Evolutionary conservation across 2,797 vertebrate species (phyloP), one percentile per base, ranked within the genome.

Genomic region (Catamblyrhynchus diadema): DNA sequence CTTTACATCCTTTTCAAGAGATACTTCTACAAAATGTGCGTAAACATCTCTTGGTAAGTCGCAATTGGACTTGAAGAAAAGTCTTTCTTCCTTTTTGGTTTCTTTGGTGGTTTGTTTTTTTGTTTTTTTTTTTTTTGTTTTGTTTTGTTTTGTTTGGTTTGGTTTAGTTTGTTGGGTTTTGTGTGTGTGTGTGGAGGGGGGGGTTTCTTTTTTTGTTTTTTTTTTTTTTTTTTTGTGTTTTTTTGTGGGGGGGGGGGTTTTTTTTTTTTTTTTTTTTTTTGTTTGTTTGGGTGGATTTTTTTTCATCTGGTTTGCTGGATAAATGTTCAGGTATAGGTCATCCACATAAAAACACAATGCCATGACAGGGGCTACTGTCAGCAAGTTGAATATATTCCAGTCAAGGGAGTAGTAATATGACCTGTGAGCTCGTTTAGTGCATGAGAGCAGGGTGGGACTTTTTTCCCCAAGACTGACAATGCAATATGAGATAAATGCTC

Each of bases 11-110:
- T 21, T 80, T 67, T n/a, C 3, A 2, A 67, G 72, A 70, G 65
- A 60, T 25, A 42, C 5, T 75, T 56, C 30, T 12, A 23, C 20
- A 66, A 88, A 92, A 51, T 35, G 6, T n/a, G 2, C 20, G 3
- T 33, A n/a, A 62, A 7, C 2, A 4, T 37, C 20, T 32, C 33
- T 67, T 71, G 8, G 6, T 6, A 57, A 78, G 5, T 17, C 2
- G 0, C 5, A 56, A 37, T 6, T 3, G 5, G 15, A 65, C 9
- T 56, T 56, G 22, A 62, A 67, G 24, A 61, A 70, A 71, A 48
- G 2, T 14, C 0, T 33, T 45, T n/a, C 3, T 28, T 51, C 9
- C 4, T 10, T 27, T 15, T 35, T 28, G 20, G 1, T 9, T 37
- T 67, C 30, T 25, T 14, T 30, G 4, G 8, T 18, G 20, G 0